Conservation (phyloP, 30 jellyfish, hydroid and myxozoan genomes). For the Sanderia malayensis region DNA sequence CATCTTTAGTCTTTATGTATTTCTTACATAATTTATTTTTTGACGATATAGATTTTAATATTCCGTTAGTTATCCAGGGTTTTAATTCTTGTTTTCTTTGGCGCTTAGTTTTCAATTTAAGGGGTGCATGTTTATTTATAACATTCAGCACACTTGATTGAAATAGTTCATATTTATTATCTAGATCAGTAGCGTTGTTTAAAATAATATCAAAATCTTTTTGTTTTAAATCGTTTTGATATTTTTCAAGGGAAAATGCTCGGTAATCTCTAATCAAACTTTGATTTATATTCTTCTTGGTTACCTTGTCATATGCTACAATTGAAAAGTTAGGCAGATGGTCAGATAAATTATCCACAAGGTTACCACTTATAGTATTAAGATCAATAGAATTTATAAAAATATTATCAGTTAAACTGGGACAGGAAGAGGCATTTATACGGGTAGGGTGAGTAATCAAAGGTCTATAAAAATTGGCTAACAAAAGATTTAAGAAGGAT, state of each 20-base stretch:
- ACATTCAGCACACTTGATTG: background rate
- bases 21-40: too few relatives aligned
- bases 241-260: background rate
- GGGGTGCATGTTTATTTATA: background rate
- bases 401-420: background rate
- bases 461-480: background rate
- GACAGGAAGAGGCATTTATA: background rate
- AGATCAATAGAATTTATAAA: background rate
- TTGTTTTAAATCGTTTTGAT: background rate
- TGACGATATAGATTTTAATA: background rate
- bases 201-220: background rate
- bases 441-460: conserved; percentile 3
- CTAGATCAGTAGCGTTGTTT: background rate
- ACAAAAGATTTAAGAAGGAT: background rate
- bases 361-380: background rate
- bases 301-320: background rate
- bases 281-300: background rate
- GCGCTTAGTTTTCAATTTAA: background rate
- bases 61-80: background rate
- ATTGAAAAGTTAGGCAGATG: background rate
- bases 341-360: background rate
- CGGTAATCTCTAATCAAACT: background rate
- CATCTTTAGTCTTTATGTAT: background rate
- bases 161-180: background rate
- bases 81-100: background rate